Base-by-base conservation (phyloP, 2,888 invertebrate species). In the Dascillus cervinus region DNA sequence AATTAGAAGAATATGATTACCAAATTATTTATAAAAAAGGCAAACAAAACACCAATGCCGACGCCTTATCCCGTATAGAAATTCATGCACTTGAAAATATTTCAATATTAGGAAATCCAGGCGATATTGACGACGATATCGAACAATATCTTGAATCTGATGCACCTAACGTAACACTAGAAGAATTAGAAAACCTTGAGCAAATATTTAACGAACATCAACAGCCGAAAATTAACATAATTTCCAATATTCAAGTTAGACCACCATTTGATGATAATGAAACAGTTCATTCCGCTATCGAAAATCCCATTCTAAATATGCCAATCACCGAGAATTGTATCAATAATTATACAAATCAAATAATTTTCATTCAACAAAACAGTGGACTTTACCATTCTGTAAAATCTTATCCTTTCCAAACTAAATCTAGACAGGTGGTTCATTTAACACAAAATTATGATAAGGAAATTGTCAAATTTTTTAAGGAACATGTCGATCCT, bases 1-100 rank as follows among this genome's bases (percentile, higher is more conserved):
- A 47, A 34, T 30, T 58, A 9, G 47, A 50, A 30, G 56, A 59
- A 32, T 56, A 39, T 12, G 49, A 50, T 13, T 49, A 48, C 27
- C 39, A 47, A 39, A 44, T 54, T 4, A 32, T 50, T 2, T 53
- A 54, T 22, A 55, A 54, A 44, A 27, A 27, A 27, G 11, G 21
- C 4, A 22, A 29, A n/a, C n/a, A 11, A 2, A 29, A 29, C 10
- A 26, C 26, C 6, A 26, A 26, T 9, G 26, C 26, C 8, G 26
- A 26, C 11, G 26, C 26, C 3, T n/a, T 26, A 3, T 26, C 26
- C 5, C 4, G 26, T 6, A 10, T 26, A 6, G 26, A 26, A 13
- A 23, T 30, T 11, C 9, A 26, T 21, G 9, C 13, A 9, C 3
- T 13, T 22, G 24, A 34, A 17, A 30, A 23, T 17, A 20, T n/a